phyloP scores from a whole-genome alignment of 2,797 vertebrate genomes.

The Agapornis canus region DNA sequence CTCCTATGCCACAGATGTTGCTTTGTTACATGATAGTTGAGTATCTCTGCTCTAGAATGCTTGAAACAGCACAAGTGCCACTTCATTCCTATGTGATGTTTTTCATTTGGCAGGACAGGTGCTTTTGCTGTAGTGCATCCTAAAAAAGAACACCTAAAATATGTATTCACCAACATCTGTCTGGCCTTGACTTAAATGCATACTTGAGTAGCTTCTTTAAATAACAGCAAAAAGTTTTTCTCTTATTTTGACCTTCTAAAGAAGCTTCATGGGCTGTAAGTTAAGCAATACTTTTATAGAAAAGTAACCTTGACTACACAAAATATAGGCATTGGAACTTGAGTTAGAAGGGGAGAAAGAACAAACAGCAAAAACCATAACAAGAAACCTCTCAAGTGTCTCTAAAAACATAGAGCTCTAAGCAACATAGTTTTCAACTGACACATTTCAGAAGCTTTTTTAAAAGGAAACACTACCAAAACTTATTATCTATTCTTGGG shows the following conservation, averaged over 20 bases:
- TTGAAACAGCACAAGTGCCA: constrained; percentile 51
- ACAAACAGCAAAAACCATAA: background rate
- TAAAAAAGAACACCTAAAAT: constrained; percentile 67
- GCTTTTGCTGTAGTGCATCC: constrained; percentile 13
- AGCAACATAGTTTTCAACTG: background rate
- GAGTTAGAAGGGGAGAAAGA: fast-evolving
- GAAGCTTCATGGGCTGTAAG: background rate
- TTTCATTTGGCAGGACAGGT: constrained; percentile 66
- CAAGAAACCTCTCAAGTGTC: background rate
- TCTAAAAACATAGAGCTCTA: background rate
- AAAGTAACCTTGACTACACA: background rate
- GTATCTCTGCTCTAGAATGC: constrained; percentile 22
- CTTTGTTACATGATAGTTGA: background rate
- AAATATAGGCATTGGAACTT: background rate
- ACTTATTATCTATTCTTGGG: background rate
- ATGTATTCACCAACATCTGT: constrained; percentile 70
- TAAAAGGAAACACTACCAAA: background rate
- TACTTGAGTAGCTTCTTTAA: constrained; percentile 43
- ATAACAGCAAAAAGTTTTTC: background rate
- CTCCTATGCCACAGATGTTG: background rate
- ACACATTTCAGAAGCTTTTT: background rate
- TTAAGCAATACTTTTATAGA: background rate
- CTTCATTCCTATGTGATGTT: constrained; percentile 16
- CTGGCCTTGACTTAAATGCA: constrained; percentile 45
- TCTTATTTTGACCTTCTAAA: constrained; percentile 43